Conservation (phyloP, 2,797 vertebrate genomes). For the Heliangelus exortis region DNA sequence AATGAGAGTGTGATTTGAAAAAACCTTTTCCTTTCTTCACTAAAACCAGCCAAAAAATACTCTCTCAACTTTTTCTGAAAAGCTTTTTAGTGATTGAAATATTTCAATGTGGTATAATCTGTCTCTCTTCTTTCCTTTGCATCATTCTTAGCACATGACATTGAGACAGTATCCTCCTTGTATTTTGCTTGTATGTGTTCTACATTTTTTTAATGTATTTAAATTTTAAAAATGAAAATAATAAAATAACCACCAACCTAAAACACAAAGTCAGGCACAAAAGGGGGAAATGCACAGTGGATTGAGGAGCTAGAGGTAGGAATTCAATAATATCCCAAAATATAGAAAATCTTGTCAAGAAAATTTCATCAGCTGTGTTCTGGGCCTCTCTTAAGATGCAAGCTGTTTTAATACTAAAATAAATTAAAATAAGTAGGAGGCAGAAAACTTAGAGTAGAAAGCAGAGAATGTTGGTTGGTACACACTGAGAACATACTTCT, state of each 20-base stretch:
- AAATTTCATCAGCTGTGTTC: not conserved
- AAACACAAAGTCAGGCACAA: not conserved
- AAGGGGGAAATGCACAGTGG: not conserved
- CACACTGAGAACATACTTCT: not conserved
- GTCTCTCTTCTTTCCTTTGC: not conserved
- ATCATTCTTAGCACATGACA: not conserved
- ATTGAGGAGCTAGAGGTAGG: not conserved
- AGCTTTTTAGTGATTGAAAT: not conserved
- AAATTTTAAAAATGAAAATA: not conserved
- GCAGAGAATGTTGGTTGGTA: not conserved
- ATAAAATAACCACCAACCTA: not conserved
- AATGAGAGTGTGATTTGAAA: not conserved
- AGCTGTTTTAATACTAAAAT: not conserved
- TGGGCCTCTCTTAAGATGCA: not conserved
- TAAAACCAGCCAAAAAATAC: not conserved
- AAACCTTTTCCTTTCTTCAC: not conserved
- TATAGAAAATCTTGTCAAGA: not conserved
- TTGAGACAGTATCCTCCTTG: not conserved
- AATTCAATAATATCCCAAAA: not conserved
- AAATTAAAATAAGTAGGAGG: constrained; percentile 26
- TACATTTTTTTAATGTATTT: not conserved
- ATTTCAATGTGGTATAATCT: not conserved
- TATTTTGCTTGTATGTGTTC: not conserved
- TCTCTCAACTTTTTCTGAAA: not conserved
- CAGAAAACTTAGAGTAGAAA: not conserved